Evolutionary conservation across 2,888 invertebrate species (phyloP).

Genomic region (Prenolepis imparis): DNA sequence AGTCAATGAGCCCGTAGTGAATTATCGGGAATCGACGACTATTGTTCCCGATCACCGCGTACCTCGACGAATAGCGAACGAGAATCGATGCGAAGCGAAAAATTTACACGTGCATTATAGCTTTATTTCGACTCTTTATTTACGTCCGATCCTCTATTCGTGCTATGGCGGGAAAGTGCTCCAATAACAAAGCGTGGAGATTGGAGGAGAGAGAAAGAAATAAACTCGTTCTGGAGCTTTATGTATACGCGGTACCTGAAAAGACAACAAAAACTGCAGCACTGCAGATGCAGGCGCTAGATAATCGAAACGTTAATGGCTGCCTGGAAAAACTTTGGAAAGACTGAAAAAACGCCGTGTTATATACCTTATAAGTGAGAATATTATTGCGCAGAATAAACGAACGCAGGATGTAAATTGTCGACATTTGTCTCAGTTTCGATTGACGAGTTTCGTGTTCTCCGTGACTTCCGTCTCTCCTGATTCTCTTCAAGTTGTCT

Average conservation of each 20-base stretch:
- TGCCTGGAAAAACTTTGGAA: slow-evolving; percentile 63
- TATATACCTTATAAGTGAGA: slow-evolving; percentile 36
- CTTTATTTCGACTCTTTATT: slow-evolving; percentile 46
- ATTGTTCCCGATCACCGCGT: slow-evolving; percentile 40
- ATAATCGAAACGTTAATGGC: slow-evolving; percentile 78
- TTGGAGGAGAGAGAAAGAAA: slow-evolving; percentile 8
- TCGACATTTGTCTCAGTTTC: slow-evolving; percentile 51
- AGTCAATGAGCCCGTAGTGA: slow-evolving; percentile 36
- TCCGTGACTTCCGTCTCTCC: slow-evolving; percentile 21
- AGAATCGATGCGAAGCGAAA: slow-evolving; percentile 40
- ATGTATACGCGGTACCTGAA: slow-evolving; percentile 43
- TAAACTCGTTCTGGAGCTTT: slow-evolving; percentile 41
- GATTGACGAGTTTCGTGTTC: slow-evolving; percentile 60
- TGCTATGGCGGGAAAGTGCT: slow-evolving; percentile 16
- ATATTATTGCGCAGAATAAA: slow-evolving; percentile 42
- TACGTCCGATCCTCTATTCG: slow-evolving; percentile 33
- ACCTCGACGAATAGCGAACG: neutral
- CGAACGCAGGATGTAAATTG: slow-evolving; percentile 21
- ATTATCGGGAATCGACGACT: slow-evolving; percentile 49
- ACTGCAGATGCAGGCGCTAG: slow-evolving; percentile 70
- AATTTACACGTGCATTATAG: slow-evolving; percentile 53
- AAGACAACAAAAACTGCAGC: slow-evolving; percentile 44
- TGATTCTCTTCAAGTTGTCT: slow-evolving; percentile 43
- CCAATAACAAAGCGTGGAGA: slow-evolving; percentile 28
- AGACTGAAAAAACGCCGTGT: slow-evolving; percentile 57